Conservation (phyloP, 2,888 invertebrate species). For the Gymnocheta viridis region DNA sequence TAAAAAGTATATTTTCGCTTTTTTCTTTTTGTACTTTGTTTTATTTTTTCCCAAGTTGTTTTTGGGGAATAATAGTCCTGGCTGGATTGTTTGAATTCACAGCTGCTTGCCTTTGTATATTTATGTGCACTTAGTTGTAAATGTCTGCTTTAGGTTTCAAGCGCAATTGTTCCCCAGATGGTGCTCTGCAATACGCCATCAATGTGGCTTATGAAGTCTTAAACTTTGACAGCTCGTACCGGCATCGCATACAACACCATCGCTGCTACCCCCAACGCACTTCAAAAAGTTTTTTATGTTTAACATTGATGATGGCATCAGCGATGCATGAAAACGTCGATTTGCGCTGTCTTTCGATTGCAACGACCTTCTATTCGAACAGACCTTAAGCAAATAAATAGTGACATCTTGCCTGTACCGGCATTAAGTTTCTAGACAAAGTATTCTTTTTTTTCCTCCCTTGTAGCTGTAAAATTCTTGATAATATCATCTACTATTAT, state of each 20-base stretch:
- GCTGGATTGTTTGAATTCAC: conserved; percentile 28
- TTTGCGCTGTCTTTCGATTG: conserved; percentile 58
- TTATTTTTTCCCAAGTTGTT: not conserved
- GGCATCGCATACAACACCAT: not conserved
- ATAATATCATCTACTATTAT: not conserved
- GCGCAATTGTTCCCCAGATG: conserved; percentile 71
- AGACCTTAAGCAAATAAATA: conserved; percentile 41
- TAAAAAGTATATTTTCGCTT: not conserved
- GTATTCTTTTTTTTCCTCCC: not conserved
- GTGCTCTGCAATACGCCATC: conserved; percentile 58
- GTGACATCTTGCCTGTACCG: conserved; percentile 48
- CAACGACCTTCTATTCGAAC: conserved; percentile 31
- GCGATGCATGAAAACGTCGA: conserved; percentile 72
- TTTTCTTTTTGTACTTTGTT: conserved; percentile 8
- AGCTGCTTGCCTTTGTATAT: conserved; percentile 49
- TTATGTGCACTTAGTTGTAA: not conserved
- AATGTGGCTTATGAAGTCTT: conserved; percentile 65
- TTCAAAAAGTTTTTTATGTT: conserved; percentile 13
- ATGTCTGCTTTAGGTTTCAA: conserved; percentile 23
- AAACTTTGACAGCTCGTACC: conserved; percentile 49
- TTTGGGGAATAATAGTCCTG: conserved; percentile 35
- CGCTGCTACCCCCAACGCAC: conserved; percentile 26
- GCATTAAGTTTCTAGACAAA: conserved; percentile 29
- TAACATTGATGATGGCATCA: conserved; percentile 57
- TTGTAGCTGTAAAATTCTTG: not conserved